These are phyloP conservation scores for Umimayanthus kanabou DNA, from an alignment of 92 coral and sea anemone species.

Conservation along the genomic window DNA sequence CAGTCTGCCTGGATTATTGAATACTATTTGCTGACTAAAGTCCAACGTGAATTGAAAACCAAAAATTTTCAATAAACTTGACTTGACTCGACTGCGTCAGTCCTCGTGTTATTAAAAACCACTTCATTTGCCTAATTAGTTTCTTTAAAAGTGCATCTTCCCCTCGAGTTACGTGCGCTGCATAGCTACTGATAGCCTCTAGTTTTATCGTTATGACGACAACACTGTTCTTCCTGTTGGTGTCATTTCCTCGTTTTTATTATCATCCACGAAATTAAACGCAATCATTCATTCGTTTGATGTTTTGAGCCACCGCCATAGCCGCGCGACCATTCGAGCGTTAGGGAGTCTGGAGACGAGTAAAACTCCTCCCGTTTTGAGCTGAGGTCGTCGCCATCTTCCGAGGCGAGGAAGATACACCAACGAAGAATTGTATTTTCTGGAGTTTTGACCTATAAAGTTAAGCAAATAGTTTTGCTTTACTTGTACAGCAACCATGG, in stretches of 20 bases:
- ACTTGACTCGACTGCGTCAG: no score
- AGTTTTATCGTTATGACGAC: not conserved
- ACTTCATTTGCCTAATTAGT: no score
- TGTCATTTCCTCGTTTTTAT: constrained; percentile 9
- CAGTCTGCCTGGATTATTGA: no score
- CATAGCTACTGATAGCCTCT: no score
- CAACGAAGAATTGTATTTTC: constrained; percentile 4
- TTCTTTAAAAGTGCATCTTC: no score
- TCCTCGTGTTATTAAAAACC: no score
- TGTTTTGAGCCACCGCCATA: not conserved
- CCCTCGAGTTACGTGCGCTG: no score
- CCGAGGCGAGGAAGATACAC: constrained; percentile 29
- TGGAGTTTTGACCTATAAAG: constrained; percentile 8
- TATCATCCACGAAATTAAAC: not conserved
- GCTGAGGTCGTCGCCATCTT: constrained; percentile 14
- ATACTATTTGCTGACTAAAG: no score
- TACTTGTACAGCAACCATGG: constrained; percentile 80
- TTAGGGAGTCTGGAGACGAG: constrained; percentile 22
- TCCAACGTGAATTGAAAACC: no score
- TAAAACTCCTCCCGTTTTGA: constrained; percentile 43
- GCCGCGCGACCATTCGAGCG: constrained; percentile 17
- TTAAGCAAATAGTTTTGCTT: constrained; percentile 22
- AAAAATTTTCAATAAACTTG: no score
- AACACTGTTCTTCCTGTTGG: not conserved
- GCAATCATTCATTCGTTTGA: not conserved